Conservation (phyloP, 2,888 invertebrate species). For the Lymantria dispar region DNA sequence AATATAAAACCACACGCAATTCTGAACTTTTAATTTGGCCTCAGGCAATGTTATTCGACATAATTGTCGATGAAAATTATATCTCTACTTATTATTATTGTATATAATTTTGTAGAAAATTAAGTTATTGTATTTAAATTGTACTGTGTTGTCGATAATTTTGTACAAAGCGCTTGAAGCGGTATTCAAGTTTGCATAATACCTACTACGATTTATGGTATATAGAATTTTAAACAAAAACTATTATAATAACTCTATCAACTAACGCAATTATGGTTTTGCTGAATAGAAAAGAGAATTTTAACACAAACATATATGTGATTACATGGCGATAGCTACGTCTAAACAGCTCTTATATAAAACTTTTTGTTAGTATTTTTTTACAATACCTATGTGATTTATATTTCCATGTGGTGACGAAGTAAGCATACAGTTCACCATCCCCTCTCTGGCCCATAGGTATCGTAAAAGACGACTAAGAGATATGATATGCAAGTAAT, state of each 20-base stretch:
- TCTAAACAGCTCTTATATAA: too few species aligned
- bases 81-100: constrained; percentile 7
- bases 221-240: background rate
- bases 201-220: background rate
- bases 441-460: too few species aligned
- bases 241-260: background rate
- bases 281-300: background rate
- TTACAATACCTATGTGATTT: too few species aligned
- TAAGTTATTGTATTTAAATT: constrained; percentile 15
- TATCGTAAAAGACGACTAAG: too few species aligned
- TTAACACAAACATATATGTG: too few species aligned
- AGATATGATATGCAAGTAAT: too few species aligned
- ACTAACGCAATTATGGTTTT: background rate
- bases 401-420: too few species aligned
- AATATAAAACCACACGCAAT: constrained; percentile 6
- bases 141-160: constrained; percentile 6
- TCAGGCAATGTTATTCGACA: constrained; percentile 24
- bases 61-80: constrained; percentile 24
- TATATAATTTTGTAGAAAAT: constrained; percentile 16
- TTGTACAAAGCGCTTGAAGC: constrained; percentile 2
- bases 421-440: too few species aligned
- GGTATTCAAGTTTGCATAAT: background rate
- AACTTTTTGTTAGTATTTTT: too few species aligned
- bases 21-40: constrained; percentile 7
- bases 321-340: too few species aligned